A percentile compares a stretch with the other conserved stretches of the same genome.
Evolutionary conservation across 2,888 invertebrate genomes (phyloP).

Genomic region (Laspeyria flexula): DNA sequence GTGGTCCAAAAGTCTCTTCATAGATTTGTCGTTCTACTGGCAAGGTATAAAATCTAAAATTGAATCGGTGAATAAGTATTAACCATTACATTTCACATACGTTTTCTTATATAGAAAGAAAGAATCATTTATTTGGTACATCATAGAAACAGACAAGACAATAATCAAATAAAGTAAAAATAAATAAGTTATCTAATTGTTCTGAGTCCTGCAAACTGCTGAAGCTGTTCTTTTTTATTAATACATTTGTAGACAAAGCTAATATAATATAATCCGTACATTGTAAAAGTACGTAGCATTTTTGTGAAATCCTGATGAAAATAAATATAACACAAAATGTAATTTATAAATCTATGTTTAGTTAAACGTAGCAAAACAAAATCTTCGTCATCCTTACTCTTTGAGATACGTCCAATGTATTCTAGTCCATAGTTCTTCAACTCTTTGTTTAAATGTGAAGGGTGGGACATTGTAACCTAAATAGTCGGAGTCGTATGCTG

Average conservation of each 20-base stretch:
- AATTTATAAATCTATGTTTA: too few relatives aligned
- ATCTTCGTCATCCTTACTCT: conserved; percentile 37
- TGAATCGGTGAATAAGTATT: not conserved
- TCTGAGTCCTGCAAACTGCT: too few relatives aligned
- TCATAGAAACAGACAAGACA: too few relatives aligned
- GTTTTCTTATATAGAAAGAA: not conserved
- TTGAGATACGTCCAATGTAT: conserved; percentile 37
- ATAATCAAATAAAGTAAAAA: too few relatives aligned
- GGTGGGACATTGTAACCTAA: conserved; percentile 44
- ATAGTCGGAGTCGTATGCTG: conserved; percentile 53
- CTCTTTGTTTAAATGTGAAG: conserved; percentile 44
- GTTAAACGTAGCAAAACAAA: not conserved
- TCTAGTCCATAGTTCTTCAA: conserved; percentile 46
- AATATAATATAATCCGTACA: too few relatives aligned
- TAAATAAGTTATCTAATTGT: too few relatives aligned
- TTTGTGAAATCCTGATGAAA: too few relatives aligned
- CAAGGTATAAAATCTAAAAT: conserved; percentile 26
- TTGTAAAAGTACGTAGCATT: too few relatives aligned
- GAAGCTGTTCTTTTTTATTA: too few relatives aligned
- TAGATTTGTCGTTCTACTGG: conserved; percentile 38
- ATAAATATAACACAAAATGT: too few relatives aligned
- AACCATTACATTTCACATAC: not conserved
- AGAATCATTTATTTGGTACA: too few relatives aligned
- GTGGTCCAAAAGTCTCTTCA: conserved; percentile 44
- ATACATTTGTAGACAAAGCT: too few relatives aligned